Evolutionary conservation across 2,113 vertebrate genomes (phyloP), one percentile per base, ranked within the genome.

Genomic region (Toxotes chatareus): DNA sequence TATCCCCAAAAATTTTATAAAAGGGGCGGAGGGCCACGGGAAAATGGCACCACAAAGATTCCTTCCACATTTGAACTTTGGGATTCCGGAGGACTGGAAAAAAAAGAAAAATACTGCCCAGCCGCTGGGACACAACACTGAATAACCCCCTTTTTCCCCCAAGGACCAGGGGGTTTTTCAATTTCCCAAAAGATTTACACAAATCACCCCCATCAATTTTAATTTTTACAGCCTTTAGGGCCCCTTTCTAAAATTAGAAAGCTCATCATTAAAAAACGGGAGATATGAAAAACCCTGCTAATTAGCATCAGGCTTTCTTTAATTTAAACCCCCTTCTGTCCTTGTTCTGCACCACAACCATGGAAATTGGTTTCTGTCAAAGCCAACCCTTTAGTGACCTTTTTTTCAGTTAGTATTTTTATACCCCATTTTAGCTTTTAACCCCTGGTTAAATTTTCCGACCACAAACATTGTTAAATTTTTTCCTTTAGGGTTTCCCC

Each of bases 11-110:
- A 49, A 64, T 46, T 77, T 77, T 68, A n/a, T n/a, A n/a, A n/a
- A n/a, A n/a, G n/a, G n/a, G n/a, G n/a, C n/a, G n/a, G n/a, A n/a
- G n/a, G n/a, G n/a, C n/a, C n/a, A n/a, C n/a, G n/a, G n/a, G n/a
- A n/a, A n/a, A 8, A 11, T 59, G 59, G 0, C 32, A 76, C 5
- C 31, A 46, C 80, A 0, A 31, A 76, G 73, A 76, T 70, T 70
- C 14, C 44, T 57, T 57, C 56, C 56, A 64, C 10, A 64, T 76
- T 49, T 38, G 27, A 70, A 47, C n/a, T 19, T 31, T 49, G n/a
- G 34, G 44, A 21, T n/a, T 69, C 59, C 11, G 7, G 71, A 21
- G 11, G 64, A 21, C n/a, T 1, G 7, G 12, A 19, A 12, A 76
- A 67, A 14, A 8, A 0, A 55, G n/a, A 55, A n/a, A 40, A 36